Base-by-base conservation (phyloP, 2,888 invertebrate species). In the Nomada hirtipes region DNA sequence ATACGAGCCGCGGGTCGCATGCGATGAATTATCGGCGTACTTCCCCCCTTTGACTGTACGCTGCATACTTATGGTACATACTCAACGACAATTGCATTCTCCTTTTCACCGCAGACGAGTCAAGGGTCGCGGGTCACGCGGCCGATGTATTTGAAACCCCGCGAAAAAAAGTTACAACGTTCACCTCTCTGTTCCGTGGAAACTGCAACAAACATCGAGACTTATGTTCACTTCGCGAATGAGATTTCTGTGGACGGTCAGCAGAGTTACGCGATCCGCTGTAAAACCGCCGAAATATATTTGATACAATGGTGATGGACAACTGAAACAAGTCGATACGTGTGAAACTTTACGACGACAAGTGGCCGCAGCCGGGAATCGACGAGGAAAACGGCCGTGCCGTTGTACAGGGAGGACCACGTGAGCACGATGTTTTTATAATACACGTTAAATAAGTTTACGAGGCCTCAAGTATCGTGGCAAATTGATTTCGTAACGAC, bases 391-490 rank as follows among this genome's bases (percentile, higher is more conserved):
- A 55, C 59, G 42, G 53, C 52, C 11, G 23, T n/a, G 15, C 42
- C 18, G 57, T 15, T 26, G 68, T 61, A 20, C 44, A 70, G 68
- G 80, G 63, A 63, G 65, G 59, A 61, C 47, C 79, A 82, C 85
- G 83, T 72, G 76, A 82, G 81, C 85, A 70, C 44, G 82, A 67
- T 89, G 89, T 88, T 90, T 90, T 91, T 89, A 89, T 90, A 91
- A 90, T 91, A 86, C 87, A 86, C 88, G 88, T 89, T 90, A 90
- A 90, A 88, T 88, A 89, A 88, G 68, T 91, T 91, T 90, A 91
- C 85, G 90, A 86, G 75, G 83, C 76, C 80, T 68, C 85, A 77
- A 85, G 88, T 87, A 90, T 90, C 91, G 89, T 79, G 77, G 88
- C 88, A 86, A 91, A 91, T 89, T 91, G 90, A 89, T 91, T 90